These are phyloP conservation scores for Beroe ovata DNA, from an alignment of 37 sponge, comb jelly and placozoan genomes.

Conservation along the genomic window DNA sequence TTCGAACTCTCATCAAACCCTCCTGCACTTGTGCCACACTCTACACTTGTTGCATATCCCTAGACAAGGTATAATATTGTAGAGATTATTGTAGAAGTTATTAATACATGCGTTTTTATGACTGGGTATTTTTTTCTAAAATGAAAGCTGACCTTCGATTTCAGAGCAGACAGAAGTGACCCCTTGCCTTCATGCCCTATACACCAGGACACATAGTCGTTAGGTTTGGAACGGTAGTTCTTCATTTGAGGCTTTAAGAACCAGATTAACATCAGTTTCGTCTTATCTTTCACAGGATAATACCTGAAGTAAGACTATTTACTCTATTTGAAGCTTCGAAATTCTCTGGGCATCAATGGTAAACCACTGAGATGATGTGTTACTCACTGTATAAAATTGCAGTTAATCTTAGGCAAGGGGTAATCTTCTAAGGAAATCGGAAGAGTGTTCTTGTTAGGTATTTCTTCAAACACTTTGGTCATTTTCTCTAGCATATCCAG, in stretches of 20 bases:
- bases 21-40: not conserved
- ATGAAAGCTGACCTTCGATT: conserved; percentile 15
- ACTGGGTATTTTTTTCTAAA: too few species aligned
- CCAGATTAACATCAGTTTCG: not conserved
- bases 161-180: conserved; percentile 72
- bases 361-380: too few species aligned
- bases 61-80: too few species aligned
- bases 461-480: conserved; percentile 35
- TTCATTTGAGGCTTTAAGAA: not conserved
- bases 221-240: conserved; percentile 75
- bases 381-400: conserved; percentile 38
- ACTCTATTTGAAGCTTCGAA: too few species aligned
- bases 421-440: not conserved
- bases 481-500: conserved; percentile 20
- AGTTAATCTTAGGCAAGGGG: not conserved
- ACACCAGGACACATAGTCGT: conserved; percentile 74
- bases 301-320: too few species aligned
- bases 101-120: too few species aligned
- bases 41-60: not conserved
- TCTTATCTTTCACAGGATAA: conserved; percentile 63
- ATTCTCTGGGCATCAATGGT: too few species aligned
- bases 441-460: conserved; percentile 46
- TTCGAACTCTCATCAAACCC: conserved; percentile 29
- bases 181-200: conserved; percentile 86
- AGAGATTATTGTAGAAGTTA: too few species aligned